A percentile compares a stretch with the other conserved stretches of the same genome.
Evolutionary conservation across 2,797 vertebrate species (phyloP).

Genomic region (Chiloscyllium punctatum): DNA sequence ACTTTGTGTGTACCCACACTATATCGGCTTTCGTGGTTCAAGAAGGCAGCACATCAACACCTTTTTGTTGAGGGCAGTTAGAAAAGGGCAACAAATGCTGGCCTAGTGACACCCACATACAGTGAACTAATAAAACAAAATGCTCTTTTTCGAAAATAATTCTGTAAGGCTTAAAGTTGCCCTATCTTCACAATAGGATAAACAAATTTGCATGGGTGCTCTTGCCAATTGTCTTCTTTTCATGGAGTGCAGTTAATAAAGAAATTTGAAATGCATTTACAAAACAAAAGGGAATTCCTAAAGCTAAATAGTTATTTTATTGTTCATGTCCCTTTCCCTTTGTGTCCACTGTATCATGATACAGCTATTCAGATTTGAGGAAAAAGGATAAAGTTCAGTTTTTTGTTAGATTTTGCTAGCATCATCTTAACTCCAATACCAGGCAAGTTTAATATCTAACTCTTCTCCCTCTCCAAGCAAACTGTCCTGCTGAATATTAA

Average conservation of each 20-base stretch:
- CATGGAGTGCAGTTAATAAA: not conserved
- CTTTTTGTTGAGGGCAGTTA: too few relatives aligned
- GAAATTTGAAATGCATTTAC: not conserved
- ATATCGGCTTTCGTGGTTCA: too few relatives aligned
- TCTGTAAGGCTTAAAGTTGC: not conserved
- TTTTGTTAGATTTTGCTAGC: not conserved
- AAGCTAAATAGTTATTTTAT: not conserved
- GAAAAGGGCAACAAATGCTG: too few relatives aligned
- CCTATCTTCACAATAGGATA: not conserved
- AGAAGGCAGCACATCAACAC: too few relatives aligned
- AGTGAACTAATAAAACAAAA: not conserved
- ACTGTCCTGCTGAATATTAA: not conserved
- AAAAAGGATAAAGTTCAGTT: not conserved
- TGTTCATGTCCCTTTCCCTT: not conserved
- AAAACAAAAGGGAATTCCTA: not conserved
- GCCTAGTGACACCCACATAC: too few relatives aligned
- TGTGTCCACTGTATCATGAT: not conserved
- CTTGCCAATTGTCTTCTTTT: not conserved
- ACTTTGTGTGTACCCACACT: too few relatives aligned
- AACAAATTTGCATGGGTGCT: not conserved
- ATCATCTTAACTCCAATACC: not conserved
- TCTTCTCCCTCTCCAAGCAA: not conserved
- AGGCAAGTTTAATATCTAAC: not conserved
- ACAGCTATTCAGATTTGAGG: not conserved
- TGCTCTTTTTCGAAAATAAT: not conserved